A percentile compares a stretch with the other conserved stretches of the same genome.
Evolutionary conservation across 2,113 vertebrate species (phyloP).

Genomic region (Oryzias woworae): DNA sequence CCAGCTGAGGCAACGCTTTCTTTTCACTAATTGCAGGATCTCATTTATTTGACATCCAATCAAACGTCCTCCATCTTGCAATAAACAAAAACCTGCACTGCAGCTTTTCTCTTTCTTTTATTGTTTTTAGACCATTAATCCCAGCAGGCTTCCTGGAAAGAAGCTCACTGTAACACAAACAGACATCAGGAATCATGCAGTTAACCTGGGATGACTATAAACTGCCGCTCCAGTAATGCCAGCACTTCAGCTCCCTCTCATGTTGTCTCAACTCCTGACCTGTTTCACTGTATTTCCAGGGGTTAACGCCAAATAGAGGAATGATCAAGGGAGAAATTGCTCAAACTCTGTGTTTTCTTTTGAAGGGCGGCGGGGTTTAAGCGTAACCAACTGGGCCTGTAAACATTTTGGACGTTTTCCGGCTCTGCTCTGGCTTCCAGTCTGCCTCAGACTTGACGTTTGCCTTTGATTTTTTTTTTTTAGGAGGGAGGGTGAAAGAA

Average conservation of each 20-base stretch:
- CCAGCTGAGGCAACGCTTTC: background rate
- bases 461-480: background rate
- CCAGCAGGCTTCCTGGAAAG: slow-evolving; percentile 59
- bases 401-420: slow-evolving; percentile 39
- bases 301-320: slow-evolving; percentile 53
- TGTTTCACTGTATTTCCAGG: slow-evolving; percentile 35
- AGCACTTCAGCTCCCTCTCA: slow-evolving; percentile 41
- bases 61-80: slow-evolving; percentile 13
- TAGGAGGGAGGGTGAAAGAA: slow-evolving; percentile 1
- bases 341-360: slow-evolving; percentile 46
- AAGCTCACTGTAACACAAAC: slow-evolving; percentile 51
- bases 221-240: slow-evolving; percentile 36
- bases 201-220: slow-evolving; percentile 58
- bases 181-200: slow-evolving; percentile 64
- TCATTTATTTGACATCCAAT: slow-evolving; percentile 38
- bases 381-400: slow-evolving; percentile 21
- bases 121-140: slow-evolving; percentile 58
- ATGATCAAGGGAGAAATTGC: slow-evolving; percentile 37
- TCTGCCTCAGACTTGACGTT: background rate
- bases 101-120: slow-evolving; percentile 47
- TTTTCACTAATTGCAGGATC: slow-evolving; percentile 22
- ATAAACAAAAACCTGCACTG: slow-evolving; percentile 27
- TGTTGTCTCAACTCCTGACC: slow-evolving; percentile 55
- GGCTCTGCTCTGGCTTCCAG: slow-evolving; percentile 17
- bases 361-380: slow-evolving; percentile 27